Evolutionary conservation across 1,140 invertebrate genomes (phyloP).

Genomic region (Amyelois transitella): DNA sequence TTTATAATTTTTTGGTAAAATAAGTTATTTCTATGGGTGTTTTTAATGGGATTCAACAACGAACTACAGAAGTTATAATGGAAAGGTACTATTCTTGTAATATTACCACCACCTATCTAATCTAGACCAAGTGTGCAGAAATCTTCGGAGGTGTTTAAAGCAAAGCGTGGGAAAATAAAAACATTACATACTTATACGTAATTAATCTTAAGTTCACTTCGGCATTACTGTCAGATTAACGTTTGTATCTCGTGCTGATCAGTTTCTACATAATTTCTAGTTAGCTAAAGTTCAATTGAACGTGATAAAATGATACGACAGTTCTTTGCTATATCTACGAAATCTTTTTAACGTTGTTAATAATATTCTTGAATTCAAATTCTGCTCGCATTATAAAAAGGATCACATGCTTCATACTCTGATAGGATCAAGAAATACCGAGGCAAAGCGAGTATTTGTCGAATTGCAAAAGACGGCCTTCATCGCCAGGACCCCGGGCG

Average conservation of each 20-base stretch:
- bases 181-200: background rate
- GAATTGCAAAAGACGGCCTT: constrained; percentile 49
- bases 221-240: background rate
- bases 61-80: background rate
- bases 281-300: background rate
- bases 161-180: background rate
- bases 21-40: too few species aligned
- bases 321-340: too few species aligned
- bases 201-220: background rate
- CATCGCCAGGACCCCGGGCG: constrained; percentile 28
- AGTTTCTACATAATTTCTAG: background rate
- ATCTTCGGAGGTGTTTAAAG: too few species aligned
- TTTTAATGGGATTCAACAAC: too few species aligned
- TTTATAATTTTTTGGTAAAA: too few species aligned
- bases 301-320: background rate
- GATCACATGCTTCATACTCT: background rate
- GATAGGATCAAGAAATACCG: background rate
- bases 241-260: background rate
- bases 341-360: too few species aligned
- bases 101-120: background rate
- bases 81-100: background rate
- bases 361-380: too few species aligned
- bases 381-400: background rate
- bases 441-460: constrained; percentile 17
- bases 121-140: background rate